Conservation (phyloP, 2,888 invertebrate genomes). For the Sphaerophoria rueppellii region DNA sequence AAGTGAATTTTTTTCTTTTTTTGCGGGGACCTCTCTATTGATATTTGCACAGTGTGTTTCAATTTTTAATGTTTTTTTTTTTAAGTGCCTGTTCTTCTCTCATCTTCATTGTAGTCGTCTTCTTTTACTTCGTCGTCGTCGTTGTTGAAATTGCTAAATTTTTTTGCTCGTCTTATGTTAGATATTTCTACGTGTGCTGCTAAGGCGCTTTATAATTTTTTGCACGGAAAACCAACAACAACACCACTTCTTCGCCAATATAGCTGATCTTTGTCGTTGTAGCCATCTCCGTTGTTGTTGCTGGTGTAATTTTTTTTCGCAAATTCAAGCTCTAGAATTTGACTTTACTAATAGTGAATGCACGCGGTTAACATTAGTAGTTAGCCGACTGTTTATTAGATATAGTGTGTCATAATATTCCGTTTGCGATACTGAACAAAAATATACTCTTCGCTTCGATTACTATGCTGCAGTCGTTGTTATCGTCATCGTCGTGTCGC, state of each 20-base stretch:
- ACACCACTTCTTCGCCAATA: constrained; percentile 61
- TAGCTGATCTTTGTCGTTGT: constrained; percentile 39
- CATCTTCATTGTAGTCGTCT: constrained; percentile 72
- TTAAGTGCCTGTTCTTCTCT: constrained; percentile 31
- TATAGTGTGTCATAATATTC: constrained; percentile 75
- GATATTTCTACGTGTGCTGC: constrained; percentile 63
- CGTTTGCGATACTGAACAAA: constrained; percentile 53
- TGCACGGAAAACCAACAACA: constrained; percentile 22
- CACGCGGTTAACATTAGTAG: constrained; percentile 76
- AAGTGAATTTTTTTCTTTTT: constrained; percentile 40
- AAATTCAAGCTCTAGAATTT: constrained; percentile 73
- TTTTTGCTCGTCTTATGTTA: constrained; percentile 44
- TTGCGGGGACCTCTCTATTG: constrained; percentile 70
- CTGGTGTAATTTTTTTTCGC: constrained; percentile 71
- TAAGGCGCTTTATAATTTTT: constrained; percentile 36
- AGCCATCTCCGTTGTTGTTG: constrained; percentile 31
- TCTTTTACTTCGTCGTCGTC: constrained; percentile 61
- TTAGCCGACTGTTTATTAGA: constrained; percentile 76
- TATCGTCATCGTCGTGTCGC: constrained; percentile 31
- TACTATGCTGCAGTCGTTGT: constrained; percentile 19
- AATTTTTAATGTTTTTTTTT: constrained; percentile 31
- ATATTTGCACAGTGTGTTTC: constrained; percentile 71
- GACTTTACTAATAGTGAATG: constrained; percentile 76
- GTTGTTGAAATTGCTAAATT: constrained; percentile 55
- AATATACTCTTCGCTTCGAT: constrained; percentile 45